These are phyloP conservation scores for Aselliscus stoliczkanus DNA, from an alignment of 2,797 vertebrate species.

Conservation along the genomic window DNA sequence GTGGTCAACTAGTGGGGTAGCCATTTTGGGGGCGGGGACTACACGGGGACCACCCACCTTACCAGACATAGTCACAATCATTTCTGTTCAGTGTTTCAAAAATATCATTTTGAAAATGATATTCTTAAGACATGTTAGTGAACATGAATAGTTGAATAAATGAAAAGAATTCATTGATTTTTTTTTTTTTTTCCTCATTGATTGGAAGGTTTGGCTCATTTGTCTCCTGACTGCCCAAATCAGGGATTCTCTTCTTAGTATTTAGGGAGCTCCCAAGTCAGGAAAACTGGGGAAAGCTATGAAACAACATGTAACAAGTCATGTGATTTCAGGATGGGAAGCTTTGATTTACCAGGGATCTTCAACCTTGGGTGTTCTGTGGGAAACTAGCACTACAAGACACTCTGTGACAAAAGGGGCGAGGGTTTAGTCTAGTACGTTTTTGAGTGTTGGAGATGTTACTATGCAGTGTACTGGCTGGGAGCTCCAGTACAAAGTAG, in stretches of 20 bases:
- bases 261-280: background rate
- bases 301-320: background rate
- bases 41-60: background rate
- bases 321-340: background rate
- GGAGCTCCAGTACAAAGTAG: too few relatives aligned
- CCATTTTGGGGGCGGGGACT: accelerated
- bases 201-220: background rate
- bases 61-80: background rate
- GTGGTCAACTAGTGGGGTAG: background rate
- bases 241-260: background rate
- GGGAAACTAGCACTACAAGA: background rate
- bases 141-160: background rate
- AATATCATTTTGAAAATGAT: background rate
- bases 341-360: background rate
- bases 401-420: background rate
- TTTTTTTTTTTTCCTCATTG: background rate
- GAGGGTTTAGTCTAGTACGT: background rate
- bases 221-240: background rate
- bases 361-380: background rate
- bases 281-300: background rate
- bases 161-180: background rate
- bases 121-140: background rate
- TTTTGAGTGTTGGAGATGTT: background rate
- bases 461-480: background rate
- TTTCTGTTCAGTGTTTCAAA: background rate